Base-by-base conservation (phyloP, 2,113 vertebrate species). In the Cyphomyrus discorhynchus region DNA sequence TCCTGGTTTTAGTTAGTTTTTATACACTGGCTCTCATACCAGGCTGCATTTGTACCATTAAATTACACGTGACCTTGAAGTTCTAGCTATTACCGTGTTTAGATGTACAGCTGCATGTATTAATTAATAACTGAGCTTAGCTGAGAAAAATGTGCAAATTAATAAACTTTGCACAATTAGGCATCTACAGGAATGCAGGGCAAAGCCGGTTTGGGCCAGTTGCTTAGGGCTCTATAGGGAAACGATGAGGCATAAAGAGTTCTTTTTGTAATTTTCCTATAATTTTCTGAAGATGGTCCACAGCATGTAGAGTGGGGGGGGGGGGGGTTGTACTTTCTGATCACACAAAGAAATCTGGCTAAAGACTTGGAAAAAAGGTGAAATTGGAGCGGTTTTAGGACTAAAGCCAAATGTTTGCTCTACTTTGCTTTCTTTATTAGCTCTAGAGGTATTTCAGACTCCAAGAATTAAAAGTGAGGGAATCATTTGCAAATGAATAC, bases 401-500 rank as follows among this genome's bases (percentile, higher is more conserved):
- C 93, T 91, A 93, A 94, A 96, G 96, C 95, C 95, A 97, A 97
- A 97, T 97, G 96, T 97, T 97, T 97, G 96, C 95, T 96, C 95
- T 94, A 95, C 95, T 97, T 97, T 94, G 95, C 96, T 96, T 97
- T 96, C 96, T 97, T 97, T 96, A 97, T 97, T 95, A 95, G 96
- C 96, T 97, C 96, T 95, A 96, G 97, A 96, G 96, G 96, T 97
- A 97, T 98, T 98, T 97, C 97, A 97, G 96, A 97, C 94, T 95
- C 9, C 91, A 94, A 94, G 95, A 97, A 97, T 93, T 97, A 97
- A 98, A 97, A 97, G 88, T 53, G 95, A 93, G 93, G 93, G 96
- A 93, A 96, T 95, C 93, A 98, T 99, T 99, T 99, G 97, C 97
- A 98, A 99, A 97, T 99, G 97, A 99, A 99, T 98, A 97, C 94